A percentile compares a stretch with the other conserved stretches of the same genome.
phyloP scores from a whole-genome alignment of 53 echinoderm and acorn worm genomes.

The Holothuria scabra region DNA sequence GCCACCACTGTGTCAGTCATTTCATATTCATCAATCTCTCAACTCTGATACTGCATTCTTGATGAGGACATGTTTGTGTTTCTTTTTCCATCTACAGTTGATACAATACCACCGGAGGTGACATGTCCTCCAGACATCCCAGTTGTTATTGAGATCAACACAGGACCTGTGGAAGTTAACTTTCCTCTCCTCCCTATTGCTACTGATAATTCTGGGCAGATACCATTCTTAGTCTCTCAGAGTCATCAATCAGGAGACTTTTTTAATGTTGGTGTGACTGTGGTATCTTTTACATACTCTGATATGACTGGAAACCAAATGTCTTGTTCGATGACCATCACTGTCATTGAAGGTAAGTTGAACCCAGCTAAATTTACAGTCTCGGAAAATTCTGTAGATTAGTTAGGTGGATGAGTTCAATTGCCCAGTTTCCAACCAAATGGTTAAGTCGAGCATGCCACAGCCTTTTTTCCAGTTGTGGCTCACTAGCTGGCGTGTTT shows the following conservation, averaged over 20 bases:
- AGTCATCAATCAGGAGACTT: neutral
- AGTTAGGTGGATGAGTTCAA: too few species aligned
- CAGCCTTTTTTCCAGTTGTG: too few species aligned
- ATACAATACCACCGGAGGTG: slow-evolving; percentile 20
- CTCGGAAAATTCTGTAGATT: too few species aligned
- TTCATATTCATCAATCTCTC: too few species aligned
- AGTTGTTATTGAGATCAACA: slow-evolving; percentile 11
- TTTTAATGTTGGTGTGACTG: slow-evolving; percentile 35
- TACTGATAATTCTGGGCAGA: slow-evolving; percentile 19
- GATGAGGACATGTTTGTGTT: too few species aligned
- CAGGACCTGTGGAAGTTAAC: neutral
- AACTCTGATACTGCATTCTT: too few species aligned
- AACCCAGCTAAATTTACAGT: too few species aligned
- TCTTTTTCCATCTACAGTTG: slow-evolving; percentile 3
- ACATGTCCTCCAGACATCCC: slow-evolving; percentile 14
- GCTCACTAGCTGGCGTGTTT: too few species aligned
- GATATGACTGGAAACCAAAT: slow-evolving; percentile 53
- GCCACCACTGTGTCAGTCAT: too few species aligned
- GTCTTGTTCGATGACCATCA: slow-evolving; percentile 43
- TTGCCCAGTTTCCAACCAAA: too few species aligned
- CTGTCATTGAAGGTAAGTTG: slow-evolving; percentile 42
- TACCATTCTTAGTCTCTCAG: neutral
- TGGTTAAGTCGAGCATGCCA: too few species aligned
- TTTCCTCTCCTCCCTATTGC: neutral
- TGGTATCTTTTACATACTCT: slow-evolving; percentile 36